Percentiles rank a stretch among this genome's conserved stretches.
Conservation (phyloP, 2,113 vertebrate genomes). For the Dicaeum eximium region DNA sequence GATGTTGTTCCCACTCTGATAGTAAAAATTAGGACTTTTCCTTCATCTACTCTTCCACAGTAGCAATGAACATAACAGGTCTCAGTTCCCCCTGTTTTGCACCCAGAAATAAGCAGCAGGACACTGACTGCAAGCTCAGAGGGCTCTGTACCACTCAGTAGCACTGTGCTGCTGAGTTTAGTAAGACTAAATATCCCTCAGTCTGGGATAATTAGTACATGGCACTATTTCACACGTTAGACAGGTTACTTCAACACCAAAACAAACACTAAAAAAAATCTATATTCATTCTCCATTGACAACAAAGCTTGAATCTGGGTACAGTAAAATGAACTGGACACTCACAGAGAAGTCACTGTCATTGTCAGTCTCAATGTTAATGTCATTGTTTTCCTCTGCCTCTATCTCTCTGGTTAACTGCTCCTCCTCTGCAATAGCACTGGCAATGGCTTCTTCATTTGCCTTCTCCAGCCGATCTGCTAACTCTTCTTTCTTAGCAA, state of each 20-base stretch:
- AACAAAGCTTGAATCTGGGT: not conserved
- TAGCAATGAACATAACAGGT: not conserved
- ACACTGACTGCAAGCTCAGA: not conserved
- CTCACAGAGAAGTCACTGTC: conserved; percentile 94
- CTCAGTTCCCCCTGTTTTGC: not conserved
- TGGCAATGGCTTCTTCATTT: conserved; percentile 98
- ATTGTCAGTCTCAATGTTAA: conserved; percentile 89
- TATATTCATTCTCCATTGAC: not conserved
- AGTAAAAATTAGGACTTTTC: not conserved
- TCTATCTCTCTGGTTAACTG: conserved; percentile 95
- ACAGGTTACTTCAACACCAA: not conserved
- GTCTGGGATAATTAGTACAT: no score
- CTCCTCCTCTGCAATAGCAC: conserved; percentile 97
- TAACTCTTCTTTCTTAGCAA: conserved; percentile 97
- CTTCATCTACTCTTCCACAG: not conserved
- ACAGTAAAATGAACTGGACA: not conserved
- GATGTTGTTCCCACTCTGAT: not conserved
- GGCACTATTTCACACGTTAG: not conserved
- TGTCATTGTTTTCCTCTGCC: conserved; percentile 90
- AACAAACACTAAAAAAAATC: not conserved
- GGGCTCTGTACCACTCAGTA: not conserved
- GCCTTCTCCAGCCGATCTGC: conserved; percentile 95
- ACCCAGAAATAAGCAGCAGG: not conserved
- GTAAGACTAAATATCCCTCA: not conserved
- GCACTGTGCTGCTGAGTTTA: not conserved